phyloP scores from a whole-genome alignment of 1,140 invertebrate genomes.

The Macrobrachium nipponense region DNA sequence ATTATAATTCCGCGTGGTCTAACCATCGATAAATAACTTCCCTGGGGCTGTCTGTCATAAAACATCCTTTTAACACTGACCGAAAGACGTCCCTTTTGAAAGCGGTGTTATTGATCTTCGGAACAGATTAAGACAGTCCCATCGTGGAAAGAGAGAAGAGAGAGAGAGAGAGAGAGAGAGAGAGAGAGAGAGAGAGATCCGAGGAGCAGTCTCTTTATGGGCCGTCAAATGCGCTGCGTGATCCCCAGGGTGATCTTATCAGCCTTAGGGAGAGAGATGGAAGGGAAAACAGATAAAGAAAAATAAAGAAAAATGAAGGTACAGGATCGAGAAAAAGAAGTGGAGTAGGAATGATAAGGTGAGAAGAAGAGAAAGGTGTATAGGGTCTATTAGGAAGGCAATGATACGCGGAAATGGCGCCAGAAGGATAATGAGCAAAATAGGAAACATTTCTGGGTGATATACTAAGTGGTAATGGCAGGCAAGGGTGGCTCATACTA shows the following conservation, averaged over 20 bases:
- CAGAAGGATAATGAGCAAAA: too few relatives aligned
- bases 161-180: constrained; percentile 18
- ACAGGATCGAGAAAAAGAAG: background rate
- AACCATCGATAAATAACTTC: background rate
- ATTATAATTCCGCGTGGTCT: constrained; percentile 24
- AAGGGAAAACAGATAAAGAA: background rate
- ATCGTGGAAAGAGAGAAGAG: background rate
- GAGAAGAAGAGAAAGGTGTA: background rate
- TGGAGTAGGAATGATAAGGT: background rate
- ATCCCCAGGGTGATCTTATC: too few relatives aligned
- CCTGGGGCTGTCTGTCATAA: too few relatives aligned
- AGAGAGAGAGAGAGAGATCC: background rate
- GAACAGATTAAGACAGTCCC: background rate
- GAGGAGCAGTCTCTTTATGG: too few relatives aligned
- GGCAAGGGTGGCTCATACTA: too few relatives aligned
- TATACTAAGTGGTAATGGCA: too few relatives aligned
- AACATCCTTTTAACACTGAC: too few relatives aligned
- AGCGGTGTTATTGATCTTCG: background rate
- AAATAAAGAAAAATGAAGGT: too few relatives aligned
- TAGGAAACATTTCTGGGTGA: too few relatives aligned
- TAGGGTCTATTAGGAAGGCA: too few relatives aligned
- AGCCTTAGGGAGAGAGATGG: background rate
- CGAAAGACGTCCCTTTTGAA: background rate
- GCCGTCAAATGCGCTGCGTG: too few relatives aligned
- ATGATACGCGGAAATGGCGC: too few relatives aligned